Base-by-base conservation (phyloP, 2,797 vertebrate genomes). In the Rhodeus uyekii region DNA sequence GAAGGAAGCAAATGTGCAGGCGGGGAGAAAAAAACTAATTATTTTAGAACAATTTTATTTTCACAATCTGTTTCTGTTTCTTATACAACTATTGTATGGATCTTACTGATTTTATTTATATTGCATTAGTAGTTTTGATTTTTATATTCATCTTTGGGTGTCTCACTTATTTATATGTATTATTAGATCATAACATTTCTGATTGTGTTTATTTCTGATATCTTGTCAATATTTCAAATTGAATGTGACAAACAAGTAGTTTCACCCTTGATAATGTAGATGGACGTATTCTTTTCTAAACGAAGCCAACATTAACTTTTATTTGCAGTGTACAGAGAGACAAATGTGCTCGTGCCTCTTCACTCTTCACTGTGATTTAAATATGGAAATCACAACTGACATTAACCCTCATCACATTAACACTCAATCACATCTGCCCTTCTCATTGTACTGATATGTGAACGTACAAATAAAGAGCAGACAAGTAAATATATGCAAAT, bases 361-460 rank as follows among this genome's bases (percentile, higher is more conserved):
- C 48, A 13, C 68, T 36, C 44, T n/a, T n/a, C n/a, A n/a, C n/a
- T 72, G 80, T 61, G 63, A 87, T 87, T 87, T 87, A 83, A 87
- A 85, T 85, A 87, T 83, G 83, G 80, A 83, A 87, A 87, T 85
- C 18, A 16, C 71, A 82, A 81, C 80, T 64, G 74, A 74, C 79
- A 65, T 55, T 32, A 84, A 67, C 22, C 60, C 34, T 80, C 79
- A 65, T 78, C 32, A 32, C 69, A 83, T 78, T 36, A 53, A 53
- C n/a, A 75, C 38, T 42, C 61, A 67, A 55, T n/a, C n/a, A 61
- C 10, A 65, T 6, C 18, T 61, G 39, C 16, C 74, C 38, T n/a
- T 22, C 63, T 16, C 50, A 60, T 29, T 61, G 74, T 29, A 12
- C 18, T 42, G 42, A 58, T 44, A 46, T 67, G 55, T 72, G 68